A percentile compares a stretch with the other conserved stretches of the same genome.
Evolutionary conservation across 2,888 invertebrate species (phyloP).

Genomic region (Ormyrus labotus): DNA sequence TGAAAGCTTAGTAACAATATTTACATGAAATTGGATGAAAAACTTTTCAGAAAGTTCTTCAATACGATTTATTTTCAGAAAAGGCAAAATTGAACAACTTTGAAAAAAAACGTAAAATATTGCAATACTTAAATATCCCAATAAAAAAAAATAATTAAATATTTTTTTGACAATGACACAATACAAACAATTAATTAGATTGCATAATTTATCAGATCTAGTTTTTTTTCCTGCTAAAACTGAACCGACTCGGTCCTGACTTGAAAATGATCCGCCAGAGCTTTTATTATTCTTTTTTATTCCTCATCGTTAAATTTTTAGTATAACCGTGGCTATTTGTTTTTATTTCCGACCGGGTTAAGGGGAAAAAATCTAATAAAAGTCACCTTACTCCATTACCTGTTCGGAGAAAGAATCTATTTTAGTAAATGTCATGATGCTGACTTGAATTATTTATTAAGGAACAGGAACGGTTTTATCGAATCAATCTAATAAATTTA

Average conservation of each 20-base stretch:
- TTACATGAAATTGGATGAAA: too few relatives aligned
- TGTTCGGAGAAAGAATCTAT: slow-evolving; percentile 29
- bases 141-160: too few relatives aligned
- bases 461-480: slow-evolving; percentile 1
- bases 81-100: too few relatives aligned
- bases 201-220: too few relatives aligned
- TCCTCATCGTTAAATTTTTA: slow-evolving; percentile 38
- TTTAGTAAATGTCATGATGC: slow-evolving; percentile 15
- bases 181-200: too few relatives aligned
- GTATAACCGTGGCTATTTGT: slow-evolving; percentile 22
- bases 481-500: slow-evolving; percentile 29
- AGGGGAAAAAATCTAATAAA: slow-evolving; percentile 30
- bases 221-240: slow-evolving; percentile 3
- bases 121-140: too few relatives aligned
- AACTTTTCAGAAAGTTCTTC: too few relatives aligned
- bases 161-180: too few relatives aligned
- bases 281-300: slow-evolving; percentile 37
- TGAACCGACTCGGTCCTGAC: not conserved
- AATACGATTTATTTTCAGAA: too few relatives aligned
- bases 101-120: too few relatives aligned
- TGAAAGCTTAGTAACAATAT: too few relatives aligned
- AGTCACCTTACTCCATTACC: slow-evolving; percentile 22
- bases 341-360: slow-evolving; percentile 25
- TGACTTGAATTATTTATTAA: slow-evolving; percentile 17
- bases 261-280: not conserved